A percentile compares a stretch with the other conserved stretches of the same genome.
Conservation (phyloP, 2,888 invertebrate genomes). For the Drosophila pegasa region DNA sequence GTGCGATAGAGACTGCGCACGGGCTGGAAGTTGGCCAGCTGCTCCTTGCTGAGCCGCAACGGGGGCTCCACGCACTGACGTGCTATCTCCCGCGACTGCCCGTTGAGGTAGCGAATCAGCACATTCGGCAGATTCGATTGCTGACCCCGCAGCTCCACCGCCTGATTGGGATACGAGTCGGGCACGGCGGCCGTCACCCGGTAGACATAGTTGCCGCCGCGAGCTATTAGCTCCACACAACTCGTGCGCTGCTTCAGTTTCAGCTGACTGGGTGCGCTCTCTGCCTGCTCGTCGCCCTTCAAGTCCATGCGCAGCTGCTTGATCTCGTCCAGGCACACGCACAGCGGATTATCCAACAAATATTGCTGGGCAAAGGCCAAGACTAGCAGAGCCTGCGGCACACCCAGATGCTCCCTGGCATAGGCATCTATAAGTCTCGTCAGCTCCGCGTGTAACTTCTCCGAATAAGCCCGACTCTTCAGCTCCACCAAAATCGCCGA, state of each 20-base stretch:
- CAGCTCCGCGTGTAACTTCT: conserved; percentile 87
- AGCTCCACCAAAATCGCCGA: conserved; percentile 88
- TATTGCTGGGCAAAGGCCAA: conserved; percentile 88
- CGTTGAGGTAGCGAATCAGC: conserved; percentile 87
- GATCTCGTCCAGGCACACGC: conserved; percentile 90
- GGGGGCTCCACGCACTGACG: conserved; percentile 90
- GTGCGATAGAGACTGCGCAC: conserved; percentile 88
- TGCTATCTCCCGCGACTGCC: conserved; percentile 89
- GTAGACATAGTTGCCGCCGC: conserved; percentile 87
- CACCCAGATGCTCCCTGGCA: conserved; percentile 87
- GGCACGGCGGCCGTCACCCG: conserved; percentile 87
- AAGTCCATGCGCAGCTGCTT: conserved; percentile 86
- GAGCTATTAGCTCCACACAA: conserved; percentile 86
- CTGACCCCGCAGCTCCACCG: conserved; percentile 85
- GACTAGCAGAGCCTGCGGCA: conserved; percentile 87
- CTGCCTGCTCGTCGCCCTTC: conserved; percentile 40
- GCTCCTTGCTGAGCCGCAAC: conserved; percentile 85
- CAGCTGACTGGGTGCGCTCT: conserved; percentile 86
- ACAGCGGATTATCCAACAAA: conserved; percentile 88
- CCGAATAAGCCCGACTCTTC: conserved; percentile 89
- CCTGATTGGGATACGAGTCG: conserved; percentile 87
- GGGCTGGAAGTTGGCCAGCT: conserved; percentile 87
- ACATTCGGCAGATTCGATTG: conserved; percentile 89
- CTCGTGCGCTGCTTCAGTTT: conserved; percentile 89
- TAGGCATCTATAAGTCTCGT: conserved; percentile 86